Conservation (phyloP, 2,113 vertebrate species). For the Promerops cafer region DNA sequence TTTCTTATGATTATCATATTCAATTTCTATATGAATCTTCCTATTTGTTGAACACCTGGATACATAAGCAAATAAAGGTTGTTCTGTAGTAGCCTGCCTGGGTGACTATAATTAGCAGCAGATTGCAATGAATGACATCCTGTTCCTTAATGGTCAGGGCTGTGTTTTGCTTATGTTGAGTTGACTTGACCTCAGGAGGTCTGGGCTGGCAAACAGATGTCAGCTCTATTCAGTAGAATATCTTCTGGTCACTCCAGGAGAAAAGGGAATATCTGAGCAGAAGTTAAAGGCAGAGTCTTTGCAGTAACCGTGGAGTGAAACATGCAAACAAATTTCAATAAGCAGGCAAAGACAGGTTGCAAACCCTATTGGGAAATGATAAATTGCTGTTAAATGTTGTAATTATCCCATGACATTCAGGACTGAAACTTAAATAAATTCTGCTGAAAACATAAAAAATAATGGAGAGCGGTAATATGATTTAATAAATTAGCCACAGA, state of each 20-base stretch:
- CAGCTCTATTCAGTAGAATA: not conserved
- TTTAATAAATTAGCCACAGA: slow-evolving; percentile 59
- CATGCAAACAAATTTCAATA: slow-evolving; percentile 12
- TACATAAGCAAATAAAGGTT: not conserved
- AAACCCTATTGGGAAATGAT: slow-evolving; percentile 63
- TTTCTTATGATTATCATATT: not conserved
- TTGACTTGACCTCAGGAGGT: not conserved
- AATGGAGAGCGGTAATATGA: not conserved
- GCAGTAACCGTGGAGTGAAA: not conserved
- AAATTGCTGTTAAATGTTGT: slow-evolving; percentile 64
- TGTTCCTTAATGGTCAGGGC: not conserved
- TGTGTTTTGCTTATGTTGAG: not conserved
- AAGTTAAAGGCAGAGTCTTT: not conserved
- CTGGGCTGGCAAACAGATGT: not conserved
- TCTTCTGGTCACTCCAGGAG: not conserved
- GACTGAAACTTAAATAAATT: slow-evolving; percentile 60
- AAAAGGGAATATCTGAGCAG: not conserved
- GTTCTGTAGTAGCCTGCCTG: not conserved
- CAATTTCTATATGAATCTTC: not conserved
- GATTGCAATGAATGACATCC: not conserved
- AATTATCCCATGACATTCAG: slow-evolving; percentile 65
- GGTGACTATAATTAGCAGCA: not conserved
- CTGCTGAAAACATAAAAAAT: slow-evolving; percentile 62
- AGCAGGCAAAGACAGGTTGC: slow-evolving; percentile 24
- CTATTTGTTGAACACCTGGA: not conserved